These are phyloP conservation scores for Heteromurus nitidus DNA, from an alignment of 2,888 invertebrate species.

Conservation along the genomic window DNA sequence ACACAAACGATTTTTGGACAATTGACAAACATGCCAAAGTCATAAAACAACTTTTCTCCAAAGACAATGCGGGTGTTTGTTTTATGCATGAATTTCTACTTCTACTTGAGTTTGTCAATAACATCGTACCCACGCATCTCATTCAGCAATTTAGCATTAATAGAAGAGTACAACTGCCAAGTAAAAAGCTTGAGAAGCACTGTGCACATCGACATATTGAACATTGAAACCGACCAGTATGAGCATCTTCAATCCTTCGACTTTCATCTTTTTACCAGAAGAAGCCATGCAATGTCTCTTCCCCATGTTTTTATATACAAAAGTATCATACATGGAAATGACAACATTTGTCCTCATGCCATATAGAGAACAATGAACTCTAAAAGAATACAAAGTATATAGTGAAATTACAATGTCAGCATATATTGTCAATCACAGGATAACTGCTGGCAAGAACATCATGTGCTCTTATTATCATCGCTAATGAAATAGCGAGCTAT, in stretches of 20 bases:
- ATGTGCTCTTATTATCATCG: background rate
- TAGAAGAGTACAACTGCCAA: background rate
- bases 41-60: too few species aligned
- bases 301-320: background rate
- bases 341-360: background rate
- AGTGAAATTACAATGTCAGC: too few species aligned
- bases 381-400: too few species aligned
- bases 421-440: too few species aligned
- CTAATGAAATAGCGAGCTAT: background rate
- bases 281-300: background rate
- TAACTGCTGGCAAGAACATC: background rate
- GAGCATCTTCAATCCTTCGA: background rate
- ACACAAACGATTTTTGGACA: too few species aligned
- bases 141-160: too few species aligned
- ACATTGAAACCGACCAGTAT: background rate
- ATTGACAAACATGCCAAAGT: too few species aligned
- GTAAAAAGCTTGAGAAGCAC: too few species aligned
- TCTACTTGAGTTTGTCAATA: too few species aligned
- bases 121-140: too few species aligned
- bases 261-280: background rate
- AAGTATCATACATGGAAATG: background rate
- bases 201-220: background rate
- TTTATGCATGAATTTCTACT: too few species aligned
- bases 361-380: background rate
- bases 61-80: too few species aligned